Evolutionary conservation across 2,113 vertebrate genomes (phyloP).

Genomic region (Triplophysa dalaica): DNA sequence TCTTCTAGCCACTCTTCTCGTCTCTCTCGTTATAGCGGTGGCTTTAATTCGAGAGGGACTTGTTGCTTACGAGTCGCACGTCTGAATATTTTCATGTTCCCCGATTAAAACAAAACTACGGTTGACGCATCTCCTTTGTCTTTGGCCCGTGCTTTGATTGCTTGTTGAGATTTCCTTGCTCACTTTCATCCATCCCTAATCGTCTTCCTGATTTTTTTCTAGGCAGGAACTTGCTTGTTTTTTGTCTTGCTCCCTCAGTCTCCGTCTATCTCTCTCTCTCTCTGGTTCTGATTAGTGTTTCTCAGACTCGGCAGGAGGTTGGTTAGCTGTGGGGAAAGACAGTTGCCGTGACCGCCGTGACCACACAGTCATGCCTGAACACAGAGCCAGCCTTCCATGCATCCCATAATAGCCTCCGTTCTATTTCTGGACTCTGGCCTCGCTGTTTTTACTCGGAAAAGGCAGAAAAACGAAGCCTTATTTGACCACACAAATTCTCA

Average conservation of each 20-base stretch:
- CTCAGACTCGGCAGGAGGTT: slow-evolving; percentile 34
- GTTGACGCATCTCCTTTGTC: slow-evolving; percentile 40
- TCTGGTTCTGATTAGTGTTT: slow-evolving; percentile 28
- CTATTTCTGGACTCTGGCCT: slow-evolving; percentile 25
- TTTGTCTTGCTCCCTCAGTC: not conserved
- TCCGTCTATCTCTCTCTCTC: not conserved
- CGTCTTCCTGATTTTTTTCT: slow-evolving; percentile 24
- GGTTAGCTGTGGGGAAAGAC: slow-evolving; percentile 24
- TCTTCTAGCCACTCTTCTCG: not conserved
- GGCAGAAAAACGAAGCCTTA: slow-evolving; percentile 37
- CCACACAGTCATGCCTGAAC: slow-evolving; percentile 33
- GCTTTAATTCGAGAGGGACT: slow-evolving; percentile 56
- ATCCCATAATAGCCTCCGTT: slow-evolving; percentile 33
- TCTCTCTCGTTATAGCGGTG: slow-evolving; percentile 11
- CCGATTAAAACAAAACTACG: slow-evolving; percentile 56
- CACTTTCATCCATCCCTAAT: slow-evolving; percentile 45
- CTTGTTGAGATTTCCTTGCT: slow-evolving; percentile 36
- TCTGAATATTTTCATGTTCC: slow-evolving; percentile 49
- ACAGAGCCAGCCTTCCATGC: slow-evolving; percentile 21
- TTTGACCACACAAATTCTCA: slow-evolving; percentile 31
- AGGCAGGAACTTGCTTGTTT: slow-evolving; percentile 23
- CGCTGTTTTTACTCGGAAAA: slow-evolving; percentile 22
- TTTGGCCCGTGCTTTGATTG: slow-evolving; percentile 52
- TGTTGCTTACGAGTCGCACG: slow-evolving; percentile 48
- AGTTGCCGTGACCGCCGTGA: slow-evolving; percentile 24